Conservation (phyloP, 23 tunicate species). For the Halocynthia roretzi region DNA sequence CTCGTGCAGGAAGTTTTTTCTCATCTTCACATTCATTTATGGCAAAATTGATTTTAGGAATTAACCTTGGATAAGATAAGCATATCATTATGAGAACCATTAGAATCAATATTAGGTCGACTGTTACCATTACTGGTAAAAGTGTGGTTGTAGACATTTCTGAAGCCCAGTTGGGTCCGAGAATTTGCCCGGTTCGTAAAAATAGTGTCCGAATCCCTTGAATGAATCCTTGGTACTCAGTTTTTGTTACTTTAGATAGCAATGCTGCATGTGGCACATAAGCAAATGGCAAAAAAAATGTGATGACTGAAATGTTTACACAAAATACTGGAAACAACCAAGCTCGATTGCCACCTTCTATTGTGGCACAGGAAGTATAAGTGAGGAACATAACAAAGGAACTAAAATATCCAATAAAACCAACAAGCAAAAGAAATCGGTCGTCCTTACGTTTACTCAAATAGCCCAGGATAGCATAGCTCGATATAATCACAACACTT, state of each 20-base stretch:
- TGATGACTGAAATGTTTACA: background rate
- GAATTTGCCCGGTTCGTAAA: constrained; percentile 3
- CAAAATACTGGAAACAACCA: constrained; percentile 10
- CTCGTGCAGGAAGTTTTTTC: no score
- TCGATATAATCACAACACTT: background rate
- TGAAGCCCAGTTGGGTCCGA: constrained; percentile 21
- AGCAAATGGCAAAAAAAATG: background rate
- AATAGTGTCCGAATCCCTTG: background rate
- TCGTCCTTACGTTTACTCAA: background rate
- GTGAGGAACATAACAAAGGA: background rate
- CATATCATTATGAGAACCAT: constrained; percentile 1
- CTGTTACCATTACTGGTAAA: constrained; percentile 16
- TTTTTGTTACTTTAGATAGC: background rate
- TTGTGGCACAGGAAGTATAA: background rate
- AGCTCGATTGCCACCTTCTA: background rate
- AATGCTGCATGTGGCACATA: background rate
- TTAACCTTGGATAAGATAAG: background rate
- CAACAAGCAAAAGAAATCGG: background rate
- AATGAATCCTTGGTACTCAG: constrained; percentile 12
- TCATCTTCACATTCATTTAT: no score
- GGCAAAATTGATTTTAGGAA: no score
- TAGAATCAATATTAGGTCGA: background rate
- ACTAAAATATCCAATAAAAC: background rate
- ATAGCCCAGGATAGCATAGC: background rate
- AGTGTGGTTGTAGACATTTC: background rate